Base-by-base conservation (phyloP, 1,140 invertebrate species). In the Oncopodura yosiiana region DNA sequence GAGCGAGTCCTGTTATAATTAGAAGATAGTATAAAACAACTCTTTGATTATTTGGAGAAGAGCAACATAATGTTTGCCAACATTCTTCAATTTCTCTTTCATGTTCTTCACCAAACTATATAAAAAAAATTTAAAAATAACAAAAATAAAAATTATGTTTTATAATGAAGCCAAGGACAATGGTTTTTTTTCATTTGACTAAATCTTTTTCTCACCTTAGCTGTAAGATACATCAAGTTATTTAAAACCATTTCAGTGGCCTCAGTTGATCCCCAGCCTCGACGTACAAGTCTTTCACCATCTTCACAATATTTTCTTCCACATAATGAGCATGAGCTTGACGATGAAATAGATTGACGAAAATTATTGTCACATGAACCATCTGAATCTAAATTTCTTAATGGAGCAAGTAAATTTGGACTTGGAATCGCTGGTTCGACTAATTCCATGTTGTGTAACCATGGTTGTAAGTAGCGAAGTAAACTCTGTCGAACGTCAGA, bases 241-340 rank as follows among this genome's bases (percentile, higher is more conserved):
- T 98, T 99, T 19, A 99, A 77, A 18, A 99, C 89, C 90, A 99
- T 96, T 75, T 99, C 94, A 1, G 95, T 98, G n/a, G 94, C 94
- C 74, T 98, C 91, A 0, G 88, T 89, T 1, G 91, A 95, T 18
- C 94, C 94, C 81, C 94, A 95, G 0, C 93, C 94, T 72, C 94
- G 91, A 48, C 86, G 79, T 5, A 86, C 75, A 2, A 76, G 39
- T 29, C 62, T 53, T 23, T 55, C 75, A 12, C 79, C 76, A 6
- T 79, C 73, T 2, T 74, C 70, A 1, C 77, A 76, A 36, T 52
- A 51, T 24, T 41, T 60, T 3, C 55, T 3, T 2, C 61, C 58
- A 45, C 61, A 63, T 4, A 63, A 21, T 6, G 61, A 60, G 38
- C 61, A 63, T 11, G 61, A 60, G 3, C 44, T 45, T 16, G 61